Conservation (phyloP, 2,888 invertebrate species). For the Ophraella communa region DNA sequence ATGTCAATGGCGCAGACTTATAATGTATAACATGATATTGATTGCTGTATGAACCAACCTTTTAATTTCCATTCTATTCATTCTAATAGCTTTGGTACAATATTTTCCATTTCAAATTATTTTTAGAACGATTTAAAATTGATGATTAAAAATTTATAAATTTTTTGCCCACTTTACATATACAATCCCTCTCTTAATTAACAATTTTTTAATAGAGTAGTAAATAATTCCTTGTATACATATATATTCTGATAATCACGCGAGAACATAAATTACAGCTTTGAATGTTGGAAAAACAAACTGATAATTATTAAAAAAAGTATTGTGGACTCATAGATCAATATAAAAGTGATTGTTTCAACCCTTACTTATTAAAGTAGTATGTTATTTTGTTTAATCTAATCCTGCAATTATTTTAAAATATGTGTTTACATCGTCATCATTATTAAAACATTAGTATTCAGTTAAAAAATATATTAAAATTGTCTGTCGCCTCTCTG, state of each 20-base stretch:
- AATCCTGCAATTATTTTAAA: not conserved
- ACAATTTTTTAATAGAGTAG: not conserved
- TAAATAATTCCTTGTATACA: not conserved
- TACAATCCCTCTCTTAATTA: not conserved
- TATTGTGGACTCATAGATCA: not conserved
- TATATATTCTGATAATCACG: not conserved
- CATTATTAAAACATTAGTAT: no score
- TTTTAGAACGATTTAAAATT: no score
- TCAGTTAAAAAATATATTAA: no score
- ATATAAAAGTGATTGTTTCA: not conserved
- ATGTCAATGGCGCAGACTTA: no score
- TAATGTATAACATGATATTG: no score
- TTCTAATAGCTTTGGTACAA: no score
- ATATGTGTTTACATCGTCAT: not conserved
- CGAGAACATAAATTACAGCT: not conserved
- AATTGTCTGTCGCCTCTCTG: no score
- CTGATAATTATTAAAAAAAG: not conserved
- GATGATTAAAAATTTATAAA: not conserved
- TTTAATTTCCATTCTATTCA: no score
- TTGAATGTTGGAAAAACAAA: not conserved
- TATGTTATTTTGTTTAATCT: not conserved
- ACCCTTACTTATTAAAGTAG: not conserved
- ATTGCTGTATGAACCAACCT: no score
- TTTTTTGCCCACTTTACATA: no score
- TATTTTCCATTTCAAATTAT: not conserved